Conservation (phyloP, 1,140 invertebrate genomes). For the Thalassaphorura encarpata region DNA sequence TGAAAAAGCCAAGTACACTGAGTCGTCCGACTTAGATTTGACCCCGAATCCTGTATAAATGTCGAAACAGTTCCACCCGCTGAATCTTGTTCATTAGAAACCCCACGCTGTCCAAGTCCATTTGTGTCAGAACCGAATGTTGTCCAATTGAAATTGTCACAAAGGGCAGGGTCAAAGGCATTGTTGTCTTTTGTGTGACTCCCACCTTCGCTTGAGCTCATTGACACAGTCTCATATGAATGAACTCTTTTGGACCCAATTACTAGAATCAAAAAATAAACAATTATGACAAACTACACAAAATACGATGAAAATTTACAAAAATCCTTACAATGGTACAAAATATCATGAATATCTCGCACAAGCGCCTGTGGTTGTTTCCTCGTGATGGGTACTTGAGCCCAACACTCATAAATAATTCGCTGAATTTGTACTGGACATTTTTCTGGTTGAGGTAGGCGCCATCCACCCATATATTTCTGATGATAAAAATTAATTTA, state of each 20-base stretch:
- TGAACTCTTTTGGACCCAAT: conserved; percentile 51
- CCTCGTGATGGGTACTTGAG: conserved; percentile 52
- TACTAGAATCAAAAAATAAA: conserved; percentile 39
- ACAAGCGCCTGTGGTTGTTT: conserved; percentile 69
- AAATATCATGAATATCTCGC: conserved; percentile 68
- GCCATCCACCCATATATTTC: conserved; percentile 58
- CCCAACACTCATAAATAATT: conserved; percentile 83
- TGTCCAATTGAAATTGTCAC: conserved; percentile 27
- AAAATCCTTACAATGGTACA: conserved; percentile 52
- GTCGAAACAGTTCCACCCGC: conserved; percentile 29
- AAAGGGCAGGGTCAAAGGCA: conserved; percentile 26
- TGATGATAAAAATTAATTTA: conserved; percentile 32
- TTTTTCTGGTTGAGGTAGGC: conserved; percentile 57
- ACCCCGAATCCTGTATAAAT: conserved; percentile 29
- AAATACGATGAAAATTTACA: background rate
- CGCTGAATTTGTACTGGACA: conserved; percentile 73
- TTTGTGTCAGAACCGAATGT: conserved; percentile 24
- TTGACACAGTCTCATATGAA: conserved; percentile 47
- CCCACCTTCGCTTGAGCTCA: conserved; percentile 33
- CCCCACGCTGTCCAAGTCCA: background rate
- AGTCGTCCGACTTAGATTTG: conserved; percentile 26
- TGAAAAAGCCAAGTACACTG: conserved; percentile 29
- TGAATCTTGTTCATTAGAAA: no score
- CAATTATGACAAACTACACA: background rate
- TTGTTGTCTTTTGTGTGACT: conserved; percentile 22